Percentiles rank a stretch among this genome's conserved stretches.
These are phyloP conservation scores for Cordylochernes scorpioides DNA, from an alignment of 2,888 invertebrate genomes.

Conservation along the genomic window DNA sequence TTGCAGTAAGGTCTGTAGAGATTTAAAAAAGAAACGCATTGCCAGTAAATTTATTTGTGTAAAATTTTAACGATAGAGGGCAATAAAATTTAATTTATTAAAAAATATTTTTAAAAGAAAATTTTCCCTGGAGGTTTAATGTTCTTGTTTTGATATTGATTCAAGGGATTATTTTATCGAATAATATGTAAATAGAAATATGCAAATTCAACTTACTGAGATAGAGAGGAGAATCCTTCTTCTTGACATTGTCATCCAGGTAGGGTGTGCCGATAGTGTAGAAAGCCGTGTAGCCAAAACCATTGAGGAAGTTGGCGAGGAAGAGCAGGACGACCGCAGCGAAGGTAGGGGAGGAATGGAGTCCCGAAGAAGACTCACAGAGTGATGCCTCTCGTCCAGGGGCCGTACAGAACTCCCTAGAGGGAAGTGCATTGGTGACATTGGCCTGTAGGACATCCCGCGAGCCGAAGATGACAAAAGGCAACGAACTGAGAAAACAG, in stretches of 20 bases:
- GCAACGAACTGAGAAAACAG: constrained; percentile 11
- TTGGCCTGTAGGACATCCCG: constrained; percentile 4
- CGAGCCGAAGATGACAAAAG: constrained; percentile 13
- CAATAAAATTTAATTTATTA: too few relatives aligned
- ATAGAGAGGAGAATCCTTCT: constrained; percentile 14
- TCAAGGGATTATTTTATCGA: too few relatives aligned
- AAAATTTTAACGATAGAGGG: too few relatives aligned
- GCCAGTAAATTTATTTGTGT: too few relatives aligned
- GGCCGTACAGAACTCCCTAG: constrained; percentile 5
- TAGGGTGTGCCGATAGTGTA: constrained; percentile 14
- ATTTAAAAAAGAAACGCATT: too few relatives aligned
- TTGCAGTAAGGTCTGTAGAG: too few relatives aligned
- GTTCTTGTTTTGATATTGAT: too few relatives aligned
- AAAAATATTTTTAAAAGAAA: too few relatives aligned
- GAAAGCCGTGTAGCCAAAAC: constrained; percentile 13
- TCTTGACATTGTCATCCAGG: constrained; percentile 14
- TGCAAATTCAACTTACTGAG: constrained; percentile 8
- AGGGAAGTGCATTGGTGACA: neutral
- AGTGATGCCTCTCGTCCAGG: neutral
- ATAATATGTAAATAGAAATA: neutral
- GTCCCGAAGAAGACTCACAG: too few relatives aligned
- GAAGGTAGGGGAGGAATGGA: constrained; percentile 8
- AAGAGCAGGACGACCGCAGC: constrained; percentile 11
- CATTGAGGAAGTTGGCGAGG: constrained; percentile 14
- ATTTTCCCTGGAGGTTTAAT: too few relatives aligned